A percentile compares a stretch with the other conserved stretches of the same genome.
phyloP scores from a whole-genome alignment of 2,113 vertebrate species.

The Ellobius talpinus region DNA sequence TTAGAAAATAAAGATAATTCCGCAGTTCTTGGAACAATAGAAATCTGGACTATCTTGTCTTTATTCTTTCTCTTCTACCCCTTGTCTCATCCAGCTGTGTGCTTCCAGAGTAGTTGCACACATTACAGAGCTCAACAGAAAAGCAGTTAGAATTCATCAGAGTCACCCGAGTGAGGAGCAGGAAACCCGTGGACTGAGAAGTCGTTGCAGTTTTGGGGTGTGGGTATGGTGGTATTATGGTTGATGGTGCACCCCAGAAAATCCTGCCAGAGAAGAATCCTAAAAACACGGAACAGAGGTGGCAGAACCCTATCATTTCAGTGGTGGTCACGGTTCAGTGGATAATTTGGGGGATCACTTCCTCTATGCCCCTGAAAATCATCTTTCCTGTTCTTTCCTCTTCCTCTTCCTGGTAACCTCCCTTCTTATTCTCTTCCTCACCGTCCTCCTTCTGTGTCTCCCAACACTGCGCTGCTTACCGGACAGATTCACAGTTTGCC shows the following conservation, averaged over 20 bases:
- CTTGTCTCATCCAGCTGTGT: neutral
- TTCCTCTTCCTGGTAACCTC: neutral
- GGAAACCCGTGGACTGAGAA: neutral
- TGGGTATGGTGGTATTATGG: neutral
- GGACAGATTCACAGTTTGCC: neutral
- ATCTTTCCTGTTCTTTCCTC: neutral
- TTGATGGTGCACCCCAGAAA: neutral
- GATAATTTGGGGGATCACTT: neutral
- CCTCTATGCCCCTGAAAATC: neutral
- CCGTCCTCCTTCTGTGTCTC: neutral
- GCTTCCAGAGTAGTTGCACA: neutral
- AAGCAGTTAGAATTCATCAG: slow-evolving; percentile 26
- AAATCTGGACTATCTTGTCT: slow-evolving; percentile 2
- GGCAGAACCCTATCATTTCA: neutral
- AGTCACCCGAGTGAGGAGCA: neutral
- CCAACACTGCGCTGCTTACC: neutral
- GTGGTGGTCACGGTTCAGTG: neutral
- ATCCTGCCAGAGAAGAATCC: neutral
- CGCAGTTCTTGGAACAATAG: slow-evolving; percentile 30
- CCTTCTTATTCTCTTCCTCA: neutral
- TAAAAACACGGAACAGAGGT: neutral
- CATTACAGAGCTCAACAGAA: neutral
- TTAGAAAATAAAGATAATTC: slow-evolving; percentile 48
- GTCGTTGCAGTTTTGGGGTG: rapidly evolving
- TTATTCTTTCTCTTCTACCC: slow-evolving; percentile 45